Evolutionary conservation across 1,140 invertebrate species (phyloP).

Genomic region (Diorhabda sublineata): DNA sequence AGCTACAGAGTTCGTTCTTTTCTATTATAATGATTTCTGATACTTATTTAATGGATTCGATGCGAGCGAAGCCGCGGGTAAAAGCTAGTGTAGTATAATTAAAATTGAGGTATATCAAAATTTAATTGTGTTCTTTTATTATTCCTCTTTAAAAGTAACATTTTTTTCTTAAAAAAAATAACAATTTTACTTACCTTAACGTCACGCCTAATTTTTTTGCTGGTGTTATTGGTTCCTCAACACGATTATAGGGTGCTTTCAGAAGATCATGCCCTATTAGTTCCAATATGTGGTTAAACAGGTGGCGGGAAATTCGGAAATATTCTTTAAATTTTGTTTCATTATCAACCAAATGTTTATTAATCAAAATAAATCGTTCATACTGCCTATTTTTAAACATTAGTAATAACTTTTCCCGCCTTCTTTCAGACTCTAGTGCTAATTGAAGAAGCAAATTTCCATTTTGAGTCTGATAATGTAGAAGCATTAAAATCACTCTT

Average conservation of each 20-base stretch:
- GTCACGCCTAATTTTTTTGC: neutral
- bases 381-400: conserved; percentile 1
- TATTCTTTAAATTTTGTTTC: conserved; percentile 4
- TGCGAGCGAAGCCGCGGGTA: no score
- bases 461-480: no score
- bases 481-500: no score
- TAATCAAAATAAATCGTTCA: neutral
- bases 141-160: neutral
- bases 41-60: no score
- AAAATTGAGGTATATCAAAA: neutral
- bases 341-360: neutral
- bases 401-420: neutral
- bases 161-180: neutral
- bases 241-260: neutral
- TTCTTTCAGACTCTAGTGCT: no score
- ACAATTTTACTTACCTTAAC: neutral
- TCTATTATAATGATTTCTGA: no score
- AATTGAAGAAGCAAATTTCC: no score
- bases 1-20: no score
- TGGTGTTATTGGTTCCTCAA: neutral
- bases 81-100: no score
- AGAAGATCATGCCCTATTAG: neutral
- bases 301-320: neutral
- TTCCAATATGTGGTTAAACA: neutral
- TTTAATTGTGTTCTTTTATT: neutral